phyloP scores from a whole-genome alignment of 1,140 invertebrate species.

The Philotrypesis tridentata region DNA sequence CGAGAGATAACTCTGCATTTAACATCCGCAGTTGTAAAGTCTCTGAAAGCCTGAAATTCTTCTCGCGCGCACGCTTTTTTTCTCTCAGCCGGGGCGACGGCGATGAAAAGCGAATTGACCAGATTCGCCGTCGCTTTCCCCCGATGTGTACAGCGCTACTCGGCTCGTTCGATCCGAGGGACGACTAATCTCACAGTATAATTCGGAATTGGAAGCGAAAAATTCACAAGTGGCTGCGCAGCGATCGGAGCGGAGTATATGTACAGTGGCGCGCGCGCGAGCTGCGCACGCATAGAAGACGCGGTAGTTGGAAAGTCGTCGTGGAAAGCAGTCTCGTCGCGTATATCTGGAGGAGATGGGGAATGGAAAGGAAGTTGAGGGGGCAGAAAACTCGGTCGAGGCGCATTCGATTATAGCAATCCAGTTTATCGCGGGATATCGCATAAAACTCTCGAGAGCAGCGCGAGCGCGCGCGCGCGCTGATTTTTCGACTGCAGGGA shows the following conservation, averaged over 20 bases:
- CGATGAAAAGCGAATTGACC: background rate
- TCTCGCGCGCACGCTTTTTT: slow-evolving; percentile 64
- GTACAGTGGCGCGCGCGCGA: too few species aligned
- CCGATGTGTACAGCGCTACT: background rate
- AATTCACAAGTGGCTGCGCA: too few species aligned
- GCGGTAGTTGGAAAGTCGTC: slow-evolving; percentile 57
- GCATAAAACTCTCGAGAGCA: slow-evolving; percentile 51
- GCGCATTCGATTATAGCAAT: slow-evolving; percentile 61
- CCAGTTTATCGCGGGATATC: slow-evolving; percentile 61
- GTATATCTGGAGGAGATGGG: slow-evolving; percentile 35
- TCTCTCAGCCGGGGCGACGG: slow-evolving; percentile 12
- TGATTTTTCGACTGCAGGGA: slow-evolving; percentile 66
- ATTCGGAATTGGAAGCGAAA: background rate
- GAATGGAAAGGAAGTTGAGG: slow-evolving; percentile 41
- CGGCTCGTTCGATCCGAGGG: too few species aligned
- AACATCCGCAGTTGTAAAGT: slow-evolving; percentile 65
- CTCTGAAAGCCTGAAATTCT: slow-evolving; percentile 68
- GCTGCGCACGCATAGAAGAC: slow-evolving; percentile 18
- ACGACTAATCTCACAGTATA: background rate
- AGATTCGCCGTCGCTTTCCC: too few species aligned
- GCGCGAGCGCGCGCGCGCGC: slow-evolving; percentile 23
- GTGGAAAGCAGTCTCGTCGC: background rate
- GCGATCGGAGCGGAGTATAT: too few species aligned
- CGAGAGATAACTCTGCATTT: slow-evolving; percentile 69
- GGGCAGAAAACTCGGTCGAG: slow-evolving; percentile 35